Base-by-base conservation (phyloP, 2,888 invertebrate species). In the Philonicus albiceps region DNA sequence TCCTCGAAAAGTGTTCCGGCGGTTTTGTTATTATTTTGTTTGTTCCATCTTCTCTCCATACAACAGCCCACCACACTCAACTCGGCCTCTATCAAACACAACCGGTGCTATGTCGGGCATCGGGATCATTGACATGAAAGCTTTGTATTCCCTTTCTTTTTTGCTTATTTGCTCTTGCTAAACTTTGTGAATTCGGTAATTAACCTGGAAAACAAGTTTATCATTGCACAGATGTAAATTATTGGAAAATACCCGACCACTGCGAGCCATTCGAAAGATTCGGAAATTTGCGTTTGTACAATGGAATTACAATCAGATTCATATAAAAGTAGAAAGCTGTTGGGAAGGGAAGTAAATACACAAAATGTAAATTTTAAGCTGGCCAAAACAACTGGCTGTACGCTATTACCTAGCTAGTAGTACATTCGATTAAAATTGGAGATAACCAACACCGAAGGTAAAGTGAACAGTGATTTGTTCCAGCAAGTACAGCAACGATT, bases 161-260 rank as follows among this genome's bases (percentile, higher is more conserved):
- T 85, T 85, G 73, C 74, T 85, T 74, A 43, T 85, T 85, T 74
- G 73, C 43, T 84, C 53, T 49, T 74, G 73, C 40, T 76, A 84
- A 86, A 86, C 84, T 86, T 86, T 84, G 75, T 55, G 84, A 86
- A 86, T 89, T 88, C 72, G 87, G 87, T 89, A 88, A 89, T 89
- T 89, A 89, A 88, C 88, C 87, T 86, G 86, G 55, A 88, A 89
- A 89, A 88, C 87, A 88, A 88, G 87, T 89, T 89, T 88, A 89
- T 89, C 89, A 89, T 87, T 88, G 88, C 87, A 85, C 87, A 88
- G 88, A 89, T 89, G 89, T 88, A 89, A 88, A 88, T 89, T 89
- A 89, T 89, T 88, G 89, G 87, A 84, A 84, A 88, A 88, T 84
- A 55, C 64, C 76, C 49, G 30, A 80, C 80, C 49, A 80, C 80